phyloP scores from a whole-genome alignment of 2,888 invertebrate species.

The Lordiphosa andalusiaca region DNA sequence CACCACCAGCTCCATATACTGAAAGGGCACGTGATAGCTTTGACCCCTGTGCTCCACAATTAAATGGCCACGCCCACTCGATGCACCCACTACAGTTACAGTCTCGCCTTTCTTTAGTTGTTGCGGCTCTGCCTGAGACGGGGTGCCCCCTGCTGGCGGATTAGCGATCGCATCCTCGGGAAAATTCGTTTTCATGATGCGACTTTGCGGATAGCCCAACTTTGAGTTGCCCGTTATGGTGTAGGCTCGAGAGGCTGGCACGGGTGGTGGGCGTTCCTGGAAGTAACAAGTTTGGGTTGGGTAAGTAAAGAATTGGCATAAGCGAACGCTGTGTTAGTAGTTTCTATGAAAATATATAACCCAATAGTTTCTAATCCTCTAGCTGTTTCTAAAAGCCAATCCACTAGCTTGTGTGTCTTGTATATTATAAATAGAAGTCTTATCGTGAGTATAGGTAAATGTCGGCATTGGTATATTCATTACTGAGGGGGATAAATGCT shows the following conservation, averaged over 20 bases:
- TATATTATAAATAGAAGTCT: too few relatives aligned
- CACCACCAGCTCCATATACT: slow-evolving; percentile 86
- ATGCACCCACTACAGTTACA: slow-evolving; percentile 93
- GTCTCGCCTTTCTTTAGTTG: slow-evolving; percentile 90
- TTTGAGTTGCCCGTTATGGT: slow-evolving; percentile 94
- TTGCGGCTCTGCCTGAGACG: slow-evolving; percentile 50
- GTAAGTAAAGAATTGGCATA: not conserved
- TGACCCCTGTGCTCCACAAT: slow-evolving; percentile 90
- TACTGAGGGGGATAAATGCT: too few relatives aligned
- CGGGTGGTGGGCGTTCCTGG: slow-evolving; percentile 94
- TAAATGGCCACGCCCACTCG: slow-evolving; percentile 91
- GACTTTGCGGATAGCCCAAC: slow-evolving; percentile 94
- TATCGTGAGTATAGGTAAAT: too few relatives aligned
- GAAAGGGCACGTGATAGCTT: slow-evolving; percentile 90
- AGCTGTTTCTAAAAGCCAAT: too few relatives aligned
- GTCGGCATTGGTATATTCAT: too few relatives aligned
- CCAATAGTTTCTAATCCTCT: too few relatives aligned
- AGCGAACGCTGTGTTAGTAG: too few relatives aligned
- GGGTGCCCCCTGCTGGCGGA: slow-evolving; percentile 50
- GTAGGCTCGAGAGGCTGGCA: slow-evolving; percentile 94
- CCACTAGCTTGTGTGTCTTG: too few relatives aligned
- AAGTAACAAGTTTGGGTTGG: too few relatives aligned
- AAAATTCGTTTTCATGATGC: slow-evolving; percentile 94
- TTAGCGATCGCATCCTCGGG: slow-evolving; percentile 82
- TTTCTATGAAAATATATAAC: too few relatives aligned